These are phyloP conservation scores for Chironex yamaguchii DNA, from an alignment of 30 jellyfish, hydroid and myxozoan genomes.

Conservation along the genomic window DNA sequence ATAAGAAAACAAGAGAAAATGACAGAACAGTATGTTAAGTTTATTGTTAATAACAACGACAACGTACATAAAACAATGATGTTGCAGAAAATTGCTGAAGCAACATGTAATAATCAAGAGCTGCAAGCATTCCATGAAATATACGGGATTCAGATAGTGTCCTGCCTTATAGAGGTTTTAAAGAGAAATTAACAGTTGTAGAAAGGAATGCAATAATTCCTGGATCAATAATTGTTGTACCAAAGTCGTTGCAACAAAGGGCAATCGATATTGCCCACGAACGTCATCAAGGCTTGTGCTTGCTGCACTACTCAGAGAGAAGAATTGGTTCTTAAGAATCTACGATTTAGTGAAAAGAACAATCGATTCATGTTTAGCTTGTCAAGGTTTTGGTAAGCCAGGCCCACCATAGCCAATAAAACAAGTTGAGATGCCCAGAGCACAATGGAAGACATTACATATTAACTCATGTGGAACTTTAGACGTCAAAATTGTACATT, in stretches of 20 bases:
- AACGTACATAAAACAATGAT: too few species aligned
- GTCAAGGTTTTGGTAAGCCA: constrained; percentile 42
- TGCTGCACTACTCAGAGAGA: constrained; percentile 5
- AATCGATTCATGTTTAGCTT: constrained; percentile 41
- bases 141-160: too few species aligned
- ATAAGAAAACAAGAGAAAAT: too few species aligned
- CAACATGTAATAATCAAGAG: too few species aligned
- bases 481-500: constrained; percentile 17
- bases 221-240: constrained; percentile 30
- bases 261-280: constrained; percentile 36
- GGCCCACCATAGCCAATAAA: constrained; percentile 27
- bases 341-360: constrained; percentile 12
- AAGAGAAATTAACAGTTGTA: too few species aligned
- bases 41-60: too few species aligned
- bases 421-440: constrained; percentile 23
- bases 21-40: too few species aligned
- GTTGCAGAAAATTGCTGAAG: too few species aligned
- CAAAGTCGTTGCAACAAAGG: constrained; percentile 3
- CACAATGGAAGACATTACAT: constrained; percentile 11
- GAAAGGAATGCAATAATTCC: not conserved
- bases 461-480: constrained; percentile 14
- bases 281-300: constrained; percentile 64
- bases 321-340: constrained; percentile 56
- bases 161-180: too few species aligned
- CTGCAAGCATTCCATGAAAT: too few species aligned